Base-by-base conservation (phyloP, 2,888 invertebrate species). In the Philopedon plagiatum region DNA sequence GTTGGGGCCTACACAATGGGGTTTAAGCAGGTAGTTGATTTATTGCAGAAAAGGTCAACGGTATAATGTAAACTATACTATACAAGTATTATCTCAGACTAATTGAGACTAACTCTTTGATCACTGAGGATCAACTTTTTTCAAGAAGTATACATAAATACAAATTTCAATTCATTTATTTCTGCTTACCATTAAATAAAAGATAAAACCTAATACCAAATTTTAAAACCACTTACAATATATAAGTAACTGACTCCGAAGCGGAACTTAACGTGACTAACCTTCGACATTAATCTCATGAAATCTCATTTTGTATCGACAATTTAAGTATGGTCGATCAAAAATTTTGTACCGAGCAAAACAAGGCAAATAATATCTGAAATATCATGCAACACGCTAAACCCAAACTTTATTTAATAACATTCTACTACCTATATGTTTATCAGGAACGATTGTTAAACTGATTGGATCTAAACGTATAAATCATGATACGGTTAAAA, bases 371-470 rank as follows among this genome's bases (percentile, higher is more conserved):
- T 70, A 70, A 63, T 63, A 39, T 64, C 51, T 70, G 49, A 57
- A 63, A 64, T 70, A 63, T 70, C 70, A 70, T 70, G 70, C 70
- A 57, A 37, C 70, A 70, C 70, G 70, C 70, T 15, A 70, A 56
- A 64, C 57, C 46, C 49, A 39, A 61, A 69, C 61, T 69, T 62
- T 69, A 69, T 69, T 69, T 69, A 69, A 69, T 69, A 56, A 69
- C 19, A 69, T 56, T 62, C 62, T 54, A 41, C 39, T 64, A 37
- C 19, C 54, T 69, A 69, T 68, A 68, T 56, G 57, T 61, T 62
- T 68, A 68, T 68, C 61, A 21, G 44, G 19, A 44, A 34, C 18
- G 56, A 65, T 56, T 29, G 56, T 56, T 56, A 56, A 29, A 34
- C 34, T 56, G 56, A 56, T 65, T 57, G 34, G 11, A 65, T 57